Percentiles rank a stretch among this genome's conserved stretches.
Conservation (phyloP, 2,113 vertebrate species). For the Albula goreensis region DNA sequence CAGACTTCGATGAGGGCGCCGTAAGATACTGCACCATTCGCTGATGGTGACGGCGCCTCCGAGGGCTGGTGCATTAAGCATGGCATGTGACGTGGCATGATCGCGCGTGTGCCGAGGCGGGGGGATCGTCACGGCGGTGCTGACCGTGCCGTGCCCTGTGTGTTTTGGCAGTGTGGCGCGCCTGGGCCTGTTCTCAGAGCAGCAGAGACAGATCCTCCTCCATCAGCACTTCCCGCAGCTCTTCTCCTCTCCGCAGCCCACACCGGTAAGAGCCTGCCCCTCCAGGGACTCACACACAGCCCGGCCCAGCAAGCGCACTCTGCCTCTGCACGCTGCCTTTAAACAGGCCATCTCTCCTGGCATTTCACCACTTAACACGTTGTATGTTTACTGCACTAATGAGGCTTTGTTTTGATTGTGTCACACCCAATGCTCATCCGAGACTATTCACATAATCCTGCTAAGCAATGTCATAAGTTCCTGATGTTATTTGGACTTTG, state of each 20-base stretch:
- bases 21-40: too few relatives aligned
- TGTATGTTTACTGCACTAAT: too few relatives aligned
- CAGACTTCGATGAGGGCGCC: too few relatives aligned
- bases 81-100: too few relatives aligned
- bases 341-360: neutral
- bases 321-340: neutral
- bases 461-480: too few relatives aligned
- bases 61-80: neutral
- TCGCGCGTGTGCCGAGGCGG: neutral
- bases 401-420: too few relatives aligned
- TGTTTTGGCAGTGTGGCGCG: slow-evolving; percentile 77
- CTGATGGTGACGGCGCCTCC: too few relatives aligned
- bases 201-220: slow-evolving; percentile 87
- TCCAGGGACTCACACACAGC: neutral
- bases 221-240: slow-evolving; percentile 95
- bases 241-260: slow-evolving; percentile 85
- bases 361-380: too few relatives aligned
- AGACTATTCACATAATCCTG: too few relatives aligned
- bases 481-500: too few relatives aligned
- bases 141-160: neutral
- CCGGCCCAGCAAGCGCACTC: neutral
- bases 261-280: slow-evolving; percentile 69
- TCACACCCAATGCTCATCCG: too few relatives aligned
- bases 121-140: neutral
- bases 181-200: slow-evolving; percentile 86